phyloP scores from a whole-genome alignment of 2,113 vertebrate species.

The Pavo muticus region DNA sequence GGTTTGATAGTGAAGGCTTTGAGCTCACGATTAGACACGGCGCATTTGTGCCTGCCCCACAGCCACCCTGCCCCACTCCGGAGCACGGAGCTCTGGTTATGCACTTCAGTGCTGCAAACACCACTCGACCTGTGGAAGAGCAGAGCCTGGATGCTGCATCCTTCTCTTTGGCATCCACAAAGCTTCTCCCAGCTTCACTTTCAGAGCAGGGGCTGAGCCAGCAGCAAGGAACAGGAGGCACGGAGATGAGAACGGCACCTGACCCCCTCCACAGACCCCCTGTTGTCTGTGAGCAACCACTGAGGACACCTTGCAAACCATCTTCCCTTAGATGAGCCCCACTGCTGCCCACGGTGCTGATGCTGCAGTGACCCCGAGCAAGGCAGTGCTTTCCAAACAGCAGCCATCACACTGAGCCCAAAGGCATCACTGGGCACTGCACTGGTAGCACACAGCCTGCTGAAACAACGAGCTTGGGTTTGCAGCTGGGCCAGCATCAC shows the following conservation, averaged over 20 bases:
- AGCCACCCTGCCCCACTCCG: not conserved
- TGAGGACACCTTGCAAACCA: not conserved
- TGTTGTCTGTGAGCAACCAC: not conserved
- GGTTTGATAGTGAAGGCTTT: slow-evolving; percentile 58
- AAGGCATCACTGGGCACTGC: not conserved
- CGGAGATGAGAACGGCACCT: not conserved
- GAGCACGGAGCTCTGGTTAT: not conserved
- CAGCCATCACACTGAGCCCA: not conserved
- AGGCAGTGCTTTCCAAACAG: not conserved
- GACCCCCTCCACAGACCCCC: not conserved
- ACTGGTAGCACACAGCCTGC: not conserved
- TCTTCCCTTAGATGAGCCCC: not conserved
- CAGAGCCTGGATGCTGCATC: rapidly evolving
- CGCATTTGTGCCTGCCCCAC: slow-evolving; percentile 58
- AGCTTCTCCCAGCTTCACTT: not conserved
- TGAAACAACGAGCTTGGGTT: not conserved
- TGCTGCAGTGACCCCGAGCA: not conserved
- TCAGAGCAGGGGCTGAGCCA: not conserved
- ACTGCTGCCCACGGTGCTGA: not conserved
- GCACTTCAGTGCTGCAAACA: not conserved
- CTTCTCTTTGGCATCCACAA: not conserved
- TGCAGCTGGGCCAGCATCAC: not conserved
- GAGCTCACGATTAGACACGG: slow-evolving; percentile 48
- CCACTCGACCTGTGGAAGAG: rapidly evolving
- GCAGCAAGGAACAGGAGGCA: not conserved